These are phyloP conservation scores for Zaprionus africanus DNA, from an alignment of 1,140 invertebrate genomes.

Conservation along the genomic window DNA sequence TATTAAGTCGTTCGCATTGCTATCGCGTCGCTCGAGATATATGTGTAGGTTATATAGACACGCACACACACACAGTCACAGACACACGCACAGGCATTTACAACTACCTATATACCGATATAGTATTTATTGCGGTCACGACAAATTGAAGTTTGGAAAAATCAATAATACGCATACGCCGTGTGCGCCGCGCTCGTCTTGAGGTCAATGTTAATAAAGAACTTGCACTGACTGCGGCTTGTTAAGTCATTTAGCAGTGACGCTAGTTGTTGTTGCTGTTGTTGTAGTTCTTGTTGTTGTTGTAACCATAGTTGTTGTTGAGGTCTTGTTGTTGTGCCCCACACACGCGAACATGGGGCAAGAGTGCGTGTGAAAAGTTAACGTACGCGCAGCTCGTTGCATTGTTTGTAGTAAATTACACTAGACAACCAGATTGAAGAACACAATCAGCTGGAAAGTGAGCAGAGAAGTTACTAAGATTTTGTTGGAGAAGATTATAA, in stretches of 20 bases:
- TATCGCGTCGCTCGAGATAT: conserved; percentile 27
- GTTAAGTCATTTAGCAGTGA: conserved; percentile 36
- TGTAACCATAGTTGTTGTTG: too few species aligned
- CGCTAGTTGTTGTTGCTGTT: conserved; percentile 2
- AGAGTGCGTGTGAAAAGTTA: conserved; percentile 53
- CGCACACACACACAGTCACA: neutral
- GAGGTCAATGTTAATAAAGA: conserved; percentile 37
- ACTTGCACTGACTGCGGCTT: conserved; percentile 38
- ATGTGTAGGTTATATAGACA: neutral
- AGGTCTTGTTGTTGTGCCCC: conserved; percentile 25
- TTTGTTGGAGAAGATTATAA: neutral
- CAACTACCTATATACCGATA: neutral
- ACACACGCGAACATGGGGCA: conserved; percentile 57
- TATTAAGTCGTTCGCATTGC: conserved; percentile 54
- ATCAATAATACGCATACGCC: conserved; percentile 58
- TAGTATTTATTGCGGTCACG: conserved; percentile 7
- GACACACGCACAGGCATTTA: neutral
- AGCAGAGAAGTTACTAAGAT: neutral
- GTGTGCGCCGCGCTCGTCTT: conserved; percentile 34
- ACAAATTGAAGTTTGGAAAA: conserved; percentile 46
- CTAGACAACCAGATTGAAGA: neutral
- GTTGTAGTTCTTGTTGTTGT: conserved; percentile 17
- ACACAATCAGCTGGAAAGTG: neutral
- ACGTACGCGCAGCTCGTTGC: conserved; percentile 36
- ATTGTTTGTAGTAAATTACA: conserved; percentile 47